Conservation (phyloP, 2,113 vertebrate genomes). For the Scopus umbretta region DNA sequence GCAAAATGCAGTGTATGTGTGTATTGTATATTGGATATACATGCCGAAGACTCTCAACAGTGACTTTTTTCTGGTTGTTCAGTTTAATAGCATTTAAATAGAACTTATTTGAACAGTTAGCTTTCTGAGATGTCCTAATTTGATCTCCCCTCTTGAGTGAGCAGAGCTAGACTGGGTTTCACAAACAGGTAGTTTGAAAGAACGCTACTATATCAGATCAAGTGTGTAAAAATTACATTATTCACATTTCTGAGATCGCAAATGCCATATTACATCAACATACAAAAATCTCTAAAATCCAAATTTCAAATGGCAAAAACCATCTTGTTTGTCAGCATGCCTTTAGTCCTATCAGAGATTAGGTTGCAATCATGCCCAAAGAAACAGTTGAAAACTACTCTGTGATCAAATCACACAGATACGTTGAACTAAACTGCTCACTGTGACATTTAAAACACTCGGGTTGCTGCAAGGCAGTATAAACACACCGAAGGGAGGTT, state of each 20-base stretch:
- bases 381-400: neutral
- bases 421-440: neutral
- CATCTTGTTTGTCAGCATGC: neutral
- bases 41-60: neutral
- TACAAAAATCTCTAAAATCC: neutral
- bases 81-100: neutral
- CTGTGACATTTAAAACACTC: neutral
- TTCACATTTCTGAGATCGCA: neutral
- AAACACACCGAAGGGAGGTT: neutral
- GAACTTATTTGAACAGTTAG: neutral
- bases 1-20: neutral
- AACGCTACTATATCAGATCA: neutral
- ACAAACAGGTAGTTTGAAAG: neutral
- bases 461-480: neutral
- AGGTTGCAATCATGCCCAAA: neutral
- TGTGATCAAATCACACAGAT: neutral
- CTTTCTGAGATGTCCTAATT: neutral
- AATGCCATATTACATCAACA: neutral
- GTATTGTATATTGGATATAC: neutral
- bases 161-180: neutral
- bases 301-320: neutral
- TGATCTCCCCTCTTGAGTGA: neutral
- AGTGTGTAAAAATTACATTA: neutral
- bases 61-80: neutral
- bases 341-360: neutral